Evolutionary conservation across 2,888 invertebrate species (phyloP).

Genomic region (Drosophila neonasuta): DNA sequence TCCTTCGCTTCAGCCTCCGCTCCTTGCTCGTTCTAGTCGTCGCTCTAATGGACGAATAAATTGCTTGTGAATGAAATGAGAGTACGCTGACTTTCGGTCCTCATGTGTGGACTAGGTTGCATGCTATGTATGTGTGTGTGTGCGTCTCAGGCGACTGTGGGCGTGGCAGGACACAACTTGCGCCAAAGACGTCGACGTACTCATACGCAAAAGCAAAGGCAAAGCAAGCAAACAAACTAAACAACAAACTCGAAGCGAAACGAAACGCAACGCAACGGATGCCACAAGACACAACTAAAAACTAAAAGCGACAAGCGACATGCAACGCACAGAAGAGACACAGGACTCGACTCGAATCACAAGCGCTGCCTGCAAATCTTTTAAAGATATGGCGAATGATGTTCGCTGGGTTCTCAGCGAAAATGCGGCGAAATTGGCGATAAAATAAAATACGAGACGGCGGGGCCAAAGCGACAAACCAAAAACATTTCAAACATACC

Average conservation of each 20-base stretch:
- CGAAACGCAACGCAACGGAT: conserved; percentile 61
- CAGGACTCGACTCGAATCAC: neutral
- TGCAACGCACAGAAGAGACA: conserved; percentile 43
- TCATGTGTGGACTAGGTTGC: conserved; percentile 24
- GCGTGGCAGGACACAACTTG: conserved; percentile 60
- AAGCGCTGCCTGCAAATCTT: conserved; percentile 42
- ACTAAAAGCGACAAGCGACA: conserved; percentile 73
- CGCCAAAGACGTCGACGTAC: conserved; percentile 62
- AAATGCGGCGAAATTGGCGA: conserved; percentile 73
- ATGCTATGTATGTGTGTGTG: conserved; percentile 26
- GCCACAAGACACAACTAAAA: conserved; percentile 71
- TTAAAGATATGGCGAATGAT: conserved; percentile 31
- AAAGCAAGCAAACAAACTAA: conserved; percentile 53
- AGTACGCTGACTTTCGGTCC: conserved; percentile 67
- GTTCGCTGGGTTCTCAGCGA: conserved; percentile 17
- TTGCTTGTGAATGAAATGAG: conserved; percentile 78
- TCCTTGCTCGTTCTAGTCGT: conserved; percentile 44
- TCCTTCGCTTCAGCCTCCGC: neutral
- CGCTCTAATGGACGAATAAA: conserved; percentile 79
- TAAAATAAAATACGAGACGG: conserved; percentile 71
- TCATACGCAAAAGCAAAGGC: conserved; percentile 62
- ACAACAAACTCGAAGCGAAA: conserved; percentile 49
- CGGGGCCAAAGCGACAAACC: conserved; percentile 53
- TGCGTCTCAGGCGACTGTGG: conserved; percentile 36
- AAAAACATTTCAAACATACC: conserved; percentile 46